phyloP scores from a whole-genome alignment of 1,140 invertebrate genomes.

The Megalonaias nervosa region DNA sequence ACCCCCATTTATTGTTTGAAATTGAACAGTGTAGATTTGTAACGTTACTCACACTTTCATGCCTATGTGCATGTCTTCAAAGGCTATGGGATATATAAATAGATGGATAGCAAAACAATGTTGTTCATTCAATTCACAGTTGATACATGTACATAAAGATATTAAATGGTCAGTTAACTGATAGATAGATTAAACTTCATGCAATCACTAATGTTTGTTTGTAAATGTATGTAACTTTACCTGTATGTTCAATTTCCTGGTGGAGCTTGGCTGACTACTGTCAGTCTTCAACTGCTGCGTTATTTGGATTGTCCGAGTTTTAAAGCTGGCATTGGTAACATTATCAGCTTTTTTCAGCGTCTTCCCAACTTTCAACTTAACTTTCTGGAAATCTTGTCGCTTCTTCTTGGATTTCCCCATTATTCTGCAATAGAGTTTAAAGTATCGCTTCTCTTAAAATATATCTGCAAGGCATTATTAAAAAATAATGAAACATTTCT shows the following conservation, averaged over 20 bases:
- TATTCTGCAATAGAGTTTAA: too few relatives aligned
- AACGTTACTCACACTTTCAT: too few relatives aligned
- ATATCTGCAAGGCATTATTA: too few relatives aligned
- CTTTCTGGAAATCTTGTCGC: constrained; percentile 76
- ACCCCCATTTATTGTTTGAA: too few relatives aligned
- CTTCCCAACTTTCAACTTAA: constrained; percentile 75
- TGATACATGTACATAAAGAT: neutral
- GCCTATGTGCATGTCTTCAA: neutral
- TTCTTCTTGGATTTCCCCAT: constrained; percentile 48
- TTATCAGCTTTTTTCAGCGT: constrained; percentile 80
- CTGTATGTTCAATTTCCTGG: constrained; percentile 81
- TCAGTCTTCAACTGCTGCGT: constrained; percentile 77
- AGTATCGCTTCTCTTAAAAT: too few relatives aligned
- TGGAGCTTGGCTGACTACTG: constrained; percentile 76
- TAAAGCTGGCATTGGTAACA: constrained; percentile 89
- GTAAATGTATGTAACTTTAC: constrained; percentile 63
- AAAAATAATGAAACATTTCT: too few relatives aligned
- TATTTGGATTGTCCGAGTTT: constrained; percentile 89
- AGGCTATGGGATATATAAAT: neutral
- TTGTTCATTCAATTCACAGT: neutral
- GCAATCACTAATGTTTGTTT: neutral
- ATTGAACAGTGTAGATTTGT: too few relatives aligned
- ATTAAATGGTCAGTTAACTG: too few relatives aligned
- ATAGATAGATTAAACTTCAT: too few relatives aligned
- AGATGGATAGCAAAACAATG: neutral